Conservation (phyloP, 1,140 invertebrate genomes). For the Myzus persicae region DNA sequence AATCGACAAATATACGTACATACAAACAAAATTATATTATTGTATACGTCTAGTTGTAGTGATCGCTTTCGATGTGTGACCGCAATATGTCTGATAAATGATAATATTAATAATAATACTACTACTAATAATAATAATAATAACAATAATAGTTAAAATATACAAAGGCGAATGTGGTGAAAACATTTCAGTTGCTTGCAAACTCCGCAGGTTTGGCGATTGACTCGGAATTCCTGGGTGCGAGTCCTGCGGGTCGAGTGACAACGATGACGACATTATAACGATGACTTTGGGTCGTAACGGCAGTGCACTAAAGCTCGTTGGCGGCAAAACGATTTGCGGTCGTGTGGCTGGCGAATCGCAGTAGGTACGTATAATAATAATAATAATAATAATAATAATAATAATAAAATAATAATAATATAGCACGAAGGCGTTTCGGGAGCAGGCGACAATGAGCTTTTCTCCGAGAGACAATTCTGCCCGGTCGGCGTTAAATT, state of each 20-base stretch:
- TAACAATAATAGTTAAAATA: too few species aligned
- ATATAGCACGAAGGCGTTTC: background rate
- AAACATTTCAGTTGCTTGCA: too few species aligned
- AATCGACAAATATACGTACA: background rate
- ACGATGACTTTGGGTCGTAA: background rate
- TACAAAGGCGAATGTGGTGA: background rate
- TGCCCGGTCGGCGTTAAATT: background rate
- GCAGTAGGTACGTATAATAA: background rate
- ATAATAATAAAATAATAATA: background rate
- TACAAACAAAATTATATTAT: background rate
- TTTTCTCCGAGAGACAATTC: background rate
- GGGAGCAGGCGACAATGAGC: background rate
- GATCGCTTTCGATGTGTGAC: too few species aligned
- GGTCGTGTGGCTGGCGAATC: background rate
- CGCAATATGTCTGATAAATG: too few species aligned
- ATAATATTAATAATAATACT: too few species aligned
- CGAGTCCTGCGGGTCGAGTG: background rate
- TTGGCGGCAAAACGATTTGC: background rate
- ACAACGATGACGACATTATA: background rate
- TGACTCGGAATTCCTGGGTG: background rate
- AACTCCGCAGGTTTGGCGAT: background rate
- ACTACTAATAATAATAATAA: too few species aligned
- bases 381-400: slow-evolving; percentile 1
- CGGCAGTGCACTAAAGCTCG: background rate
- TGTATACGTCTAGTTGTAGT: too few species aligned